phyloP scores from a whole-genome alignment of 53 echinoderm and acorn worm genomes.

The Holothuria leucospilota region DNA sequence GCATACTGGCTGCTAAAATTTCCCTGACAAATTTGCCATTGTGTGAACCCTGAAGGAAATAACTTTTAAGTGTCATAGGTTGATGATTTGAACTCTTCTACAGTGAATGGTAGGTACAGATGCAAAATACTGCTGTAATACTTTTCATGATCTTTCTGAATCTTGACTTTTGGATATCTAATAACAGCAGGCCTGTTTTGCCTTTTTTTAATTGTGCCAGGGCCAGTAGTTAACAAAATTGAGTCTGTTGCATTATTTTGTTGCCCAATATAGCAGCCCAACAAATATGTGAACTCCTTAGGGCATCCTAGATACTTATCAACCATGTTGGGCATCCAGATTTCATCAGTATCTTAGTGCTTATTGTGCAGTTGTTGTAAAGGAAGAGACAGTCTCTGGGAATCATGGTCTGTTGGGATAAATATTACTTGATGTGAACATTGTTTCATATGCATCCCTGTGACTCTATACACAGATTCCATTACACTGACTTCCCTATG shows the following conservation, averaged over 20 bases:
- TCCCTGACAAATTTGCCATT: background rate
- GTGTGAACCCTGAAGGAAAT: background rate
- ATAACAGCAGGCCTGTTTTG: background rate
- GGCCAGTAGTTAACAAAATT: background rate
- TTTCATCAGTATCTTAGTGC: conserved; percentile 48
- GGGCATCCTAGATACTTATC: conserved; percentile 40
- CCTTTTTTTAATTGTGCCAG: background rate
- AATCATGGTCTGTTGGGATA: conserved; percentile 53
- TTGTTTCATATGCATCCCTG: conserved; percentile 62
- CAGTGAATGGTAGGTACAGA: conserved; percentile 17
- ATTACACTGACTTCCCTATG: conserved; percentile 62
- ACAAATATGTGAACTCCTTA: background rate
- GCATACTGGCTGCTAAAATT: conserved; percentile 16
- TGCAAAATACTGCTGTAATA: conserved; percentile 9
- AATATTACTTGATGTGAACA: conserved; percentile 70
- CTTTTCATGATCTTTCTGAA: background rate
- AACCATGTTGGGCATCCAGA: background rate
- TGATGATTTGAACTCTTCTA: background rate
- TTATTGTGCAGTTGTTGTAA: conserved; percentile 22
- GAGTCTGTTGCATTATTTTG: no score
- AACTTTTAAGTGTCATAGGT: background rate
- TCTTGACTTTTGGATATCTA: background rate
- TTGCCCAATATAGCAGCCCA: background rate
- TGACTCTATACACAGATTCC: conserved; percentile 57
- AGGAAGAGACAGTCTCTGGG: conserved; percentile 28